phyloP scores from a whole-genome alignment of 2,797 vertebrate species.

The Danionella dracula region DNA sequence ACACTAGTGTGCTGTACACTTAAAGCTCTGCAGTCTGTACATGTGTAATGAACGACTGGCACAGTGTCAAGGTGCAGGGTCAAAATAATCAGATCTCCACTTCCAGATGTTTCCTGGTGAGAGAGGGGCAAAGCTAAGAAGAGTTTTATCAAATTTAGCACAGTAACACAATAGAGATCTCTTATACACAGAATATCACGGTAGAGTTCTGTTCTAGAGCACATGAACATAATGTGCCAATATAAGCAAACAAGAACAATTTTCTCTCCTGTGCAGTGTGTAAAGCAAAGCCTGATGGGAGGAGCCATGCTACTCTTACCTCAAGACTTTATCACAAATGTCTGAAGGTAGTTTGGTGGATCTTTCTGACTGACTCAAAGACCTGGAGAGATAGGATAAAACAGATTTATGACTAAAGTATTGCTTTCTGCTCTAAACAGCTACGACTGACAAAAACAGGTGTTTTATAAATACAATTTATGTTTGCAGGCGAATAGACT shows the following conservation, averaged over 20 bases:
- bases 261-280: neutral
- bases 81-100: slow-evolving; percentile 50
- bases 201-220: too few species aligned
- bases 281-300: slow-evolving; percentile 6
- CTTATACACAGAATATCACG: slow-evolving; percentile 37
- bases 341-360: slow-evolving; percentile 46
- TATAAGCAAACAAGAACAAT: slow-evolving; percentile 42
- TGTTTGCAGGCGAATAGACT: too few species aligned
- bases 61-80: slow-evolving; percentile 46
- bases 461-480: too few species aligned
- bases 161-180: neutral
- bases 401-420: too few species aligned
- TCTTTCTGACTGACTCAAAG: slow-evolving; percentile 1
- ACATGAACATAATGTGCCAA: slow-evolving; percentile 1
- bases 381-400: too few species aligned
- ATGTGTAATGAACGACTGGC: slow-evolving; percentile 32
- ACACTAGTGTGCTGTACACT: slow-evolving; percentile 33
- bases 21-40: slow-evolving; percentile 12
- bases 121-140: neutral
- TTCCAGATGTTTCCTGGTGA: slow-evolving; percentile 52
- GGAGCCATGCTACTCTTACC: slow-evolving; percentile 36
- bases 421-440: too few species aligned
- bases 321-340: slow-evolving; percentile 25
- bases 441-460: too few species aligned
- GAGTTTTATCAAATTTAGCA: neutral